Base-by-base conservation (phyloP, 1,140 invertebrate species). In the Teleogryllus occipitalis region DNA sequence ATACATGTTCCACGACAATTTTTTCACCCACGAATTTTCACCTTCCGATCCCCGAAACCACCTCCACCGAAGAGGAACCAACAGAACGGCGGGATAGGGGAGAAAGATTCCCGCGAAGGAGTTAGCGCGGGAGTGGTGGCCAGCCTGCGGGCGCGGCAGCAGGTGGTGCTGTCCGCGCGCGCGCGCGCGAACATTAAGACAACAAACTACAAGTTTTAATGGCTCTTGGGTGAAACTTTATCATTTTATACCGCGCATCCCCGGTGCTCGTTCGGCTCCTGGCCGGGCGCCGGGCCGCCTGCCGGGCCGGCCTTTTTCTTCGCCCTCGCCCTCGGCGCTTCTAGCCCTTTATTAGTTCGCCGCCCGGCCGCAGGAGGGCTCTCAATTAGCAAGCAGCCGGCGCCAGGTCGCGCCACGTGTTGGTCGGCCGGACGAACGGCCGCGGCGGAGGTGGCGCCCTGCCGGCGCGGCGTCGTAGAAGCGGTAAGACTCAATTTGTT, bases 181-280 rank as follows among this genome's bases (percentile, higher is more conserved):
- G 27, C 27, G 27, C 54, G 54, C 10, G 54, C 54, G 54, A 65
- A 65, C 54, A 65, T 65, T 65, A 65, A 65, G 54, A 65, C 54
- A 65, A 65, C 54, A 65, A 65, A 65, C 54, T 65, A 65, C 54
- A 65, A 65, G 54, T 65, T 65, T 65, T 65, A 65, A 65, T 65
- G 54, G 54, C 54, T 65, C 54, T 65, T 65, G 54, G 54, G 10
- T 65, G 54, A 65, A 65, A 65, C 54, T 65, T 65, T 65, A 65
- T 65, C 54, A 65, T 65, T 65, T 65, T 65, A 65, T 65, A 65
- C 54, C 54, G 54, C 54, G 18, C 54, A 18, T 65, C 18, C 54
- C 18, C 54, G 54, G 54, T 65, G 54, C 18, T 65, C 18, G 2
- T 65, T 3, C 54, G 10, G 10, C 54, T 65, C 18, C 54, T 65